Percentiles rank a stretch among this genome's conserved stretches.
Evolutionary conservation across 2,888 invertebrate genomes (phyloP).

Genomic region (Gymnoscelis rufifasciata): DNA sequence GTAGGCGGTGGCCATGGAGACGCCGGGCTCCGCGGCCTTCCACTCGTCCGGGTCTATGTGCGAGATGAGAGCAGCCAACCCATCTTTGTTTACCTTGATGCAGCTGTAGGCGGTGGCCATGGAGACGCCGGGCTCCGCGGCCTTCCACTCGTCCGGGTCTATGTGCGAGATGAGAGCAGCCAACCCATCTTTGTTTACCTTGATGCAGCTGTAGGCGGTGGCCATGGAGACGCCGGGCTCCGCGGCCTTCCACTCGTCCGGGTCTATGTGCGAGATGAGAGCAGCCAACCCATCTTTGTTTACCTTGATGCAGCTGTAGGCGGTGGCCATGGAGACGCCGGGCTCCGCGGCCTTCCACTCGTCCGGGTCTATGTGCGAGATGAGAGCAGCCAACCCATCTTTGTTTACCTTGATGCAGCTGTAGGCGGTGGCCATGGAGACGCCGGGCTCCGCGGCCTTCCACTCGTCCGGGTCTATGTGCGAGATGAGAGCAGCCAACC

Average conservation of each 20-base stretch:
- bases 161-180: slow-evolving; percentile 24
- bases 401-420: slow-evolving; percentile 19
- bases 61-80: slow-evolving; percentile 23
- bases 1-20: slow-evolving; percentile 23
- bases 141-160: slow-evolving; percentile 20
- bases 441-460: slow-evolving; percentile 21
- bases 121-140: slow-evolving; percentile 22
- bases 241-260: slow-evolving; percentile 21
- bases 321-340: slow-evolving; percentile 22
- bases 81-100: slow-evolving; percentile 19
- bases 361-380: slow-evolving; percentile 21
- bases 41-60: slow-evolving; percentile 23
- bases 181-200: slow-evolving; percentile 21
- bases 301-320: slow-evolving; percentile 22
- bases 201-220: slow-evolving; percentile 19
- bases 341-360: slow-evolving; percentile 25
- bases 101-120: slow-evolving; percentile 23
- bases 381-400: slow-evolving; percentile 24
- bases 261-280: slow-evolving; percentile 23
- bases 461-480: slow-evolving; percentile 23
- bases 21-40: slow-evolving; percentile 21
- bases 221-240: slow-evolving; percentile 25
- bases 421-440: slow-evolving; percentile 23
- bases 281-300: slow-evolving; percentile 15
- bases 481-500: slow-evolving; percentile 23